Evolutionary conservation across 2,797 vertebrate species (phyloP), one percentile per base, ranked within the genome.

Genomic region (Pristis pectinata): DNA sequence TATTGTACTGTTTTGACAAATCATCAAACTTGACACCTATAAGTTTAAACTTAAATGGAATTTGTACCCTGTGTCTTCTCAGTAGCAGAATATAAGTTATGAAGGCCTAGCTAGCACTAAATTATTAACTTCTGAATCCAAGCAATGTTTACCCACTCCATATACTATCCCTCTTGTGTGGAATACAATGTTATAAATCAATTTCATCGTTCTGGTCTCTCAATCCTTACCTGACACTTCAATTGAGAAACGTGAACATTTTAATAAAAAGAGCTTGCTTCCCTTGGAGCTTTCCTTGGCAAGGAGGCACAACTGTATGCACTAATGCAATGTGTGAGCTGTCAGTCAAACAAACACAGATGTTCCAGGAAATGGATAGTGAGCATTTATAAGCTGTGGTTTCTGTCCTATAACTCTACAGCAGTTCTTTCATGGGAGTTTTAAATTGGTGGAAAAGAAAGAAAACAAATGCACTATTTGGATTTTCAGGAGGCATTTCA

Each of bases 51-150:
- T 85, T 59, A 85, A 85, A 85, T 56, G 53, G 82, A 85, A 53
- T 53, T 53, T 85, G 53, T 27, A 56, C 30, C n/a, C 24, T 83
- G 44, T 41, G 44, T 83, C 1, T 24, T 24, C 24, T 49, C 41
- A 53, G 22, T 49, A 13, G 27, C 11, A 56, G 82, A 56, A 85
- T 24, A 15, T 53, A 53, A 56, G 53, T 56, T 56, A 59, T 56
- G 49, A 34, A 53, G 83, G 53, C 8, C 83, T 34, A 87, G 53
- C 27, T 87, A 15, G 49, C 53, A 87, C 10, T 30, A 53, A 59
- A 87, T 87, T 87, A 87, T 59, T 87, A 87, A 87, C 83, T 30
- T 87, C 83, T 34, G 49, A 59, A 87, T 87, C 83, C 44, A 85
- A 30, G 2, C 27, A 0, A 1, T 59, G 53, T 59, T 87, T 87